Evolutionary conservation across 2,113 vertebrate species (phyloP), one percentile per base, ranked within the genome.

Genomic region (Synchiropus splendidus): DNA sequence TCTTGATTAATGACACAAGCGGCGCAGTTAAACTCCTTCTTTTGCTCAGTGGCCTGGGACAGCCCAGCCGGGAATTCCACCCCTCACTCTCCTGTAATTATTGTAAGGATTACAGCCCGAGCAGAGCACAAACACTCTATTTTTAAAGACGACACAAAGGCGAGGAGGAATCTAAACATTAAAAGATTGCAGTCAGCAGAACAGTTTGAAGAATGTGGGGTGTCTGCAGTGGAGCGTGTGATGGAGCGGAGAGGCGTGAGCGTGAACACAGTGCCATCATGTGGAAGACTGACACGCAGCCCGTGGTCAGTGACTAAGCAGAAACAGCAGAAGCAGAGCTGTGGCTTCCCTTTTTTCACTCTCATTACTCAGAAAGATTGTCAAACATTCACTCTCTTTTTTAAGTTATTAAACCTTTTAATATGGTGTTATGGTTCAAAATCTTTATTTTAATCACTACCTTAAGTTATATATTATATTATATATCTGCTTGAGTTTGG

Each of bases 201-300:
- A 68, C n/a, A 37, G 32, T 31, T 41, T 36, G 32, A 32, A 37
- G 51, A 48, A 36, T n/a, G 31, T 18, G 12, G 35, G 36, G 21
- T 35, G 51, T 16, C 48, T 42, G 40, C 51, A 46, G 13, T 2
- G 10, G 32, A 15, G 45, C 39, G 52, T 49, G 21, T 36, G 51
- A 36, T 36, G 52, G 42, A 18, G 51, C 42, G 39, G 67, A 39
- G 21, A 21, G 41, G 37, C 43, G 59, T 72, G 53, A 67, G 66
- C 58, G 80, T 68, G 70, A 40, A 42, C 72, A 83, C 72, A 83
- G 75, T 64, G 80, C 80, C 78, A 71, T 71, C 78, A 52, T 73
- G 78, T 80, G 80, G 80, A 67, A 10, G 70, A 13, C 32, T 3
- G 13, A 11, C 36, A 33, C 41, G 9, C 51, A 41, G 21, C 38